phyloP scores from a whole-genome alignment of 2,113 vertebrate species.

The Rhombomys opimus region DNA sequence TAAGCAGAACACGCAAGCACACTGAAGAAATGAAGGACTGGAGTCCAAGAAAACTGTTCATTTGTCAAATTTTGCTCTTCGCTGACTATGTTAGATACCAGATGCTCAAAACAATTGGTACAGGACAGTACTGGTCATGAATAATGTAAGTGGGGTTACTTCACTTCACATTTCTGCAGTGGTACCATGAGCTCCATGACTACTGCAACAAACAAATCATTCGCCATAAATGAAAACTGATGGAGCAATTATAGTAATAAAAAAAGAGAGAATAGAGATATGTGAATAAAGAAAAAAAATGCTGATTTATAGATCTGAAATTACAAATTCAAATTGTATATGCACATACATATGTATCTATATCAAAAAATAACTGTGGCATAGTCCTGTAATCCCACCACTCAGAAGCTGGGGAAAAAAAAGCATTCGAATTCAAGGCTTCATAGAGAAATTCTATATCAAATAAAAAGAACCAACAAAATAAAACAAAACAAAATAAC shows the following conservation, averaged over 20 bases:
- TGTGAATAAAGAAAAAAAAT: neutral
- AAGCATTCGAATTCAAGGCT: neutral
- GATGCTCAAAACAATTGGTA: neutral
- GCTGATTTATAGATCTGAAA: neutral
- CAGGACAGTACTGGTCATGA: neutral
- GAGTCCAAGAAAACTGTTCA: conserved; percentile 63
- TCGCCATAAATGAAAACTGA: neutral
- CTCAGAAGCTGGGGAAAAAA: no score
- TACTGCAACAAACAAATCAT: neutral
- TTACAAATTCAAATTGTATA: neutral
- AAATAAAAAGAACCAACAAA: neutral
- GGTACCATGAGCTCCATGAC: neutral
- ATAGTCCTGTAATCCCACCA: neutral
- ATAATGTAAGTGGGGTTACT: neutral
- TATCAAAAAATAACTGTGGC: no score
- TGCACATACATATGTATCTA: neutral
- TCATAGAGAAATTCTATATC: neutral
- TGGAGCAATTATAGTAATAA: neutral
- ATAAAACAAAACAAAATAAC: neutral
- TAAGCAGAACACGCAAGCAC: conserved; percentile 85
- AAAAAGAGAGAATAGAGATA: neutral
- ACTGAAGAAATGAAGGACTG: conserved; percentile 72
- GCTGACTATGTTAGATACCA: neutral
- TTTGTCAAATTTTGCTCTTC: neutral
- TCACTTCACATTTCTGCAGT: neutral